Evolutionary conservation across 2,797 vertebrate genomes (phyloP), one percentile per base, ranked within the genome.

Genomic region (Scolopax rusticola): DNA sequence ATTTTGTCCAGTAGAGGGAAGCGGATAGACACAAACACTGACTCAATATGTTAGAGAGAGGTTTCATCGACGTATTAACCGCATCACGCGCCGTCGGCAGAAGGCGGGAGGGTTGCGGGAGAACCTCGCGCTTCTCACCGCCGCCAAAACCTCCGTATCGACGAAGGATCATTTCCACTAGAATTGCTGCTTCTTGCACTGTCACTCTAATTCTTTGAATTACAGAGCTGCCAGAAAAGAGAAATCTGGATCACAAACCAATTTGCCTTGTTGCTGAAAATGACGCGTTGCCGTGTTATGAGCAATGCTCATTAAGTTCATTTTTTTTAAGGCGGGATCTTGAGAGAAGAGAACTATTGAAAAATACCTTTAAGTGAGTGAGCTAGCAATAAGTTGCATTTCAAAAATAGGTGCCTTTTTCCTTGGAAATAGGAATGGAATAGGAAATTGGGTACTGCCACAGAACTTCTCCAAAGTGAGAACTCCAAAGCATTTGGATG

Each of bases 1-100:
- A 94, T 93, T 97, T 96, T 93, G 93, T 96, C 95, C 96, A 97
- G 94, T 94, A 97, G 96, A 96, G 96, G 96, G 93, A 95, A 96
- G 96, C 78, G 96, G 59, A 93, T 93, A 96, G 96, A 96, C 93
- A 27, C 93, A 97, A 95, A 91, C 91, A 87, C 89, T 84, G 53
- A 94, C 93, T 92, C 87, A 95, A 91, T 93, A 78, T 79, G 85
- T 94, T 91, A 73, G 85, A 67, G 64, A 61, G 48, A 88, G 92
- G 91, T 93, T 94, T 69, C 87, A 95, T 90, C 93, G 95, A 96
- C 79, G n/a, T 81, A 90, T 95, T 95, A 95, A 91, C 65, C 3
- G 18, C 90, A 89, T 95, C 94, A 89, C 36, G 94, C 79, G 16
- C 82, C 87, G 91, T 70, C 84, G 94, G 86, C 87, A 78, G 86